These are phyloP conservation scores for Drosophila nr. perissopoda DNA, from an alignment of 2,888 invertebrate genomes.

Conservation along the genomic window DNA sequence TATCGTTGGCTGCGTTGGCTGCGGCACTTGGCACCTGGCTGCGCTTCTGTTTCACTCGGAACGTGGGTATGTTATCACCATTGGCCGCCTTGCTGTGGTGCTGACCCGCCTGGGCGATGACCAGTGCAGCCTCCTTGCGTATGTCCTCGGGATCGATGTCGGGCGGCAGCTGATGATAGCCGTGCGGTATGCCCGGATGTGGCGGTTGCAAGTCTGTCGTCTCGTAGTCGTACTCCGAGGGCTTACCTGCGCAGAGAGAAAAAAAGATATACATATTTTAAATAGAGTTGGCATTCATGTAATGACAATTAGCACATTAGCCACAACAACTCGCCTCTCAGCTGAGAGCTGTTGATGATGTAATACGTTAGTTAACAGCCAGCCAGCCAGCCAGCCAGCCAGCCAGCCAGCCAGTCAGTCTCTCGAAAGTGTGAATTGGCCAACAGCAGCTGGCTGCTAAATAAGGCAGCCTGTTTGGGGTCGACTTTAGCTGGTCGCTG, in stretches of 20 bases:
- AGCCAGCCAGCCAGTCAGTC: conserved; percentile 5
- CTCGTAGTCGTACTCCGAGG: conserved; percentile 80
- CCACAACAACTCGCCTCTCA: conserved; percentile 13
- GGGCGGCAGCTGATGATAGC: conserved; percentile 87
- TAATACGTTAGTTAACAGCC: conserved; percentile 47
- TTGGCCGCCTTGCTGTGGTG: conserved; percentile 88
- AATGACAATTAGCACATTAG: conserved; percentile 72
- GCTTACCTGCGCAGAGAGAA: conserved; percentile 70
- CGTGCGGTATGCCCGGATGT: conserved; percentile 79
- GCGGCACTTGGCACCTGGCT: not conserved
- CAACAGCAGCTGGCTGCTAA: conserved; percentile 64
- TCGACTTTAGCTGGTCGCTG: conserved; percentile 1
- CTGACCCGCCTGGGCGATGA: conserved; percentile 90
- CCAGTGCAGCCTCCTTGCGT: conserved; percentile 91
- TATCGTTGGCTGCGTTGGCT: conserved; percentile 37
- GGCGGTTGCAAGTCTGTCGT: conserved; percentile 80
- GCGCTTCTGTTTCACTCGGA: conserved; percentile 78
- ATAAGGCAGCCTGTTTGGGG: conserved; percentile 62
- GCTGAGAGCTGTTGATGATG: conserved; percentile 60
- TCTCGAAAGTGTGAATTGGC: conserved; percentile 66
- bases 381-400: not conserved
- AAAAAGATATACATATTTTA: not conserved
- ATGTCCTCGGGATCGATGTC: conserved; percentile 90
- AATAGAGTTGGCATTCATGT: conserved; percentile 61
- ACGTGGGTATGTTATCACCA: conserved; percentile 82